Base-by-base conservation (phyloP, 2,888 invertebrate genomes). In the Apamea anceps region DNA sequence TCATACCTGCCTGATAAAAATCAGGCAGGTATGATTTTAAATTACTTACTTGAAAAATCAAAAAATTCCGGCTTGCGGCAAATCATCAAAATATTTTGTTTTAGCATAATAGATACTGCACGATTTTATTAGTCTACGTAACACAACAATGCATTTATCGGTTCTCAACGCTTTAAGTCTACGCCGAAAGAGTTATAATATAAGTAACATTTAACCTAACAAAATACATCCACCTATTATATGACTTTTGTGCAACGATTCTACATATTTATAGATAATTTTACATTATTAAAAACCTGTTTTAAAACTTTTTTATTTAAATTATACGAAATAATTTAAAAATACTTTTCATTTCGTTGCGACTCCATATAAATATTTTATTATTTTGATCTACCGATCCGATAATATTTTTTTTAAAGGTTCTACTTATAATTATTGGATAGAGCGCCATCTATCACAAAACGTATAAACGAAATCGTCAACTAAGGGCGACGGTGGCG, bases 371-470 rank as follows among this genome's bases (percentile, higher is more conserved):
- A n/a, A 62, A 42, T 21, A 28, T 72, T 12, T 63, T 72, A 25
- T 25, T 45, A 12, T 45, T 68, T 37, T 10, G 32, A 51, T 25
- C 32, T 65, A 63, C 6, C 8, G 28, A 62, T 15, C 62, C 2
- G 15, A 62, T 28, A 28, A 7, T 62, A 28, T 60, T 60, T 48
- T 48, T 15, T 48, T 0, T 0, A 42, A 42, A 42, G 32, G 32
- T 3, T 32, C 32, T 32, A 32, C 18, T 32, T 28, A 42, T 1
- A 62, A 37, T 18, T 28, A 62, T 21, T n/a, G 18, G 10, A n/a
- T 71, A 81, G 10, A 82, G 60, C 77, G 90, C 88, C 88, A 89
- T 82, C 88, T 89, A 67, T 32, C 32, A 12, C 10, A 75, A 72
- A n/a, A 12, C 12, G 13, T 12, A 62, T 37, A 51, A 81, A 89